A percentile compares a stretch with the other conserved stretches of the same genome.
Conservation (phyloP, 2,888 invertebrate species). For the Auanema freiburgensis region DNA sequence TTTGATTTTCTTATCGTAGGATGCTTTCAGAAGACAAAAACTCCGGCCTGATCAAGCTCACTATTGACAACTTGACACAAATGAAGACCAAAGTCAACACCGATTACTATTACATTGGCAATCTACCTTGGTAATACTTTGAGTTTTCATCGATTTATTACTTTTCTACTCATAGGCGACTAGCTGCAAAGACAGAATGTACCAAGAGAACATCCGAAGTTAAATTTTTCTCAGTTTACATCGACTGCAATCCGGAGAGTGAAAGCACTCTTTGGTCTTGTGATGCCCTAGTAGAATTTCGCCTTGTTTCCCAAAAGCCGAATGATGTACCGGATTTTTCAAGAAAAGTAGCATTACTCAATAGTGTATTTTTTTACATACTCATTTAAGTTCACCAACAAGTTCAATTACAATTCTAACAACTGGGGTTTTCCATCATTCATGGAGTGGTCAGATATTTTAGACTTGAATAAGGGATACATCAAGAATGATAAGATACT, state of each 20-base stretch:
- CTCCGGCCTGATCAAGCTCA: slow-evolving; percentile 47
- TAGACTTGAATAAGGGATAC: slow-evolving; percentile 47
- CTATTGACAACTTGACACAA: slow-evolving; percentile 41
- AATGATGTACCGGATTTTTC: slow-evolving; percentile 35
- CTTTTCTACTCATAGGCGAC: slow-evolving; percentile 49
- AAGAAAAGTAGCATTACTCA: slow-evolving; percentile 25
- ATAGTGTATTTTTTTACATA: background rate
- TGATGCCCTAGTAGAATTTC: slow-evolving; percentile 54
- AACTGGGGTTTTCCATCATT: slow-evolving; percentile 64
- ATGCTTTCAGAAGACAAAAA: slow-evolving; percentile 26
- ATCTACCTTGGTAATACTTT: slow-evolving; percentile 47
- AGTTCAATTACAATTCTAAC: slow-evolving; percentile 61
- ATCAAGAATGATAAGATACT: slow-evolving; percentile 52
- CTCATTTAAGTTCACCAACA: slow-evolving; percentile 56
- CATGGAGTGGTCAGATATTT: slow-evolving; percentile 57
- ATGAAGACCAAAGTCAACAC: slow-evolving; percentile 48
- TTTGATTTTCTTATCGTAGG: background rate
- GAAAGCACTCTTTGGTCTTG: slow-evolving; percentile 61
- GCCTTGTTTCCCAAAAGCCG: slow-evolving; percentile 33
- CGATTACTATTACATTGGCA: slow-evolving; percentile 48
- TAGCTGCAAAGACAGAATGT: slow-evolving; percentile 62
- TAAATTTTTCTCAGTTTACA: slow-evolving; percentile 61
- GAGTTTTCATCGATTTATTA: slow-evolving; percentile 9
- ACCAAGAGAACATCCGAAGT: slow-evolving; percentile 56
- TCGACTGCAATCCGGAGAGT: slow-evolving; percentile 62